Base-by-base conservation (phyloP, 2,888 invertebrate species). In the Phyllotreta cruciferae region DNA sequence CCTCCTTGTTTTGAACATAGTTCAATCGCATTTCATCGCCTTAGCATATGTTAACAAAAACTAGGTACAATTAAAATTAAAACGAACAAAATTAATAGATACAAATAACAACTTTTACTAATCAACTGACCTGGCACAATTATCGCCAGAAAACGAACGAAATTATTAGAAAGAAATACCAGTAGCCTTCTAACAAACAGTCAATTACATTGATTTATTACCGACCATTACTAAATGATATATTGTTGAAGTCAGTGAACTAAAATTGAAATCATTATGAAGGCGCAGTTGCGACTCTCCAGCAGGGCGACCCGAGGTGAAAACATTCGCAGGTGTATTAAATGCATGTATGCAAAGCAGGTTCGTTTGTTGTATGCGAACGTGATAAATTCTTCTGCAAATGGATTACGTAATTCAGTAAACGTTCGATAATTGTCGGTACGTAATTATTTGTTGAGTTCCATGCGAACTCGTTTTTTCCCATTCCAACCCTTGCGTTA, bases 261-360 rank as follows among this genome's bases (percentile, higher is more conserved):
- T 52, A 52, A 52, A 52, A 52, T 52, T 13, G 52, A 52, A 52
- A 52, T 37, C 37, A 52, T 52, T 52, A 52, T 14, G 52, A 52
- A 52, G 14, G 52, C 52, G 38, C 37, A 52, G 38, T 52, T 52
- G 52, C 37, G 52, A 37, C 52, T 52, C n/a, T 52, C 52, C 52
- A 37, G 9, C 52, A 37, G 37, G 50, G 37, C 52, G 38, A 52
- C 52, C 52, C 34, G 52, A 52, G 37, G 52, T 52, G 52, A 36
- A 52, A 52, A 52, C 37, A 52, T 52, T 52, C 52, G 52, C 52
- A 52, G 52, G 52, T 52, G 52, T 52, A 44, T n/a, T 52, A 52
- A 37, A 52, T 52, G 52, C 52, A 38, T 4, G 24, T 37, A 52
- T 52, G 37, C 13, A 37, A 37, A 52, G 10, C 8, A 37, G 37